Base-by-base conservation (phyloP, 1,140 invertebrate species). In the Chironomus tepperi region DNA sequence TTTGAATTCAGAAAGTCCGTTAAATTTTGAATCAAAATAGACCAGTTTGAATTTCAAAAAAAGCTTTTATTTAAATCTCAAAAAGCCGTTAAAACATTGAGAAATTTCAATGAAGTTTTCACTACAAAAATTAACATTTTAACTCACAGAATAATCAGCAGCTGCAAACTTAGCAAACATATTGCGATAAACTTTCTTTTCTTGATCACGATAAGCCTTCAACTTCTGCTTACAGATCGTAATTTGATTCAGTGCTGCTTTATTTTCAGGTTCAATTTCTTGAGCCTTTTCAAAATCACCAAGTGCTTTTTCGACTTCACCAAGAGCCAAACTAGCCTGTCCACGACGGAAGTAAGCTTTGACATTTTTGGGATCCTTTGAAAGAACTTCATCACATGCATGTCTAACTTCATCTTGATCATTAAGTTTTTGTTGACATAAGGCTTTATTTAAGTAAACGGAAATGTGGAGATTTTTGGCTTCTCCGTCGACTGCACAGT, bases 111-210 rank as follows among this genome's bases (percentile, higher is more conserved):
- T 9, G 43, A 3, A 3, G 2, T 3, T 47, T 47, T 15, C 15
- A 9, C 2, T 47, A 47, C 15, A 9, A 47, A 47, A 9, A 47
- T 47, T 47, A 12, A 12, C 47, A 70, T 19, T 18, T 72, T 72
- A 42, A 73, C 42, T 82, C 81, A 94, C 92, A 89, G 93, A 88
- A 82, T 87, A 88, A 82, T 94, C 92, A 81, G 88, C 86, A 78
- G 90, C 88, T 2, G 92, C 92, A 83, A 94, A 92, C 83, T 93
- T 93, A 76, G 93, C 89, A 81, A 99, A 98, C 94, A 99, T 98
- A 81, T 96, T 96, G 2, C 90, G 90, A 83, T 97, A 99, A 10
- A 95, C 85, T 79, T 93, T 90, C 84, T 95, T 97, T 80, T 98
- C 96, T 77, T 90, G 90, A 64, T 88, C 85, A 74, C 89, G 85